These are phyloP conservation scores for Molanna angustata DNA, from an alignment of 2,888 invertebrate species.

Conservation along the genomic window DNA sequence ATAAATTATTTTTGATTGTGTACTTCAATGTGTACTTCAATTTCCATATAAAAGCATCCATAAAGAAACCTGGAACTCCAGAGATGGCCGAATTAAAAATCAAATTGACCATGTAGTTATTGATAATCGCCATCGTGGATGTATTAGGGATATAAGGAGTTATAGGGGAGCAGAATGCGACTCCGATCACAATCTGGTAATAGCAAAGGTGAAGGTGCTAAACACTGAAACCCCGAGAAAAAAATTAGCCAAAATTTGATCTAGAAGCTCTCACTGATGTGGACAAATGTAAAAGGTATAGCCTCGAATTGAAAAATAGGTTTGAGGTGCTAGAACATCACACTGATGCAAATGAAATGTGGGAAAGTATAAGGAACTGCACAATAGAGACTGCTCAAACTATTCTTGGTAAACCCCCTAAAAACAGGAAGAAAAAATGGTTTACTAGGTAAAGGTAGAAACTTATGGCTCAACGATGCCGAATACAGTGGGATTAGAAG, in stretches of 20 bases:
- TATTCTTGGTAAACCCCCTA: too few relatives aligned
- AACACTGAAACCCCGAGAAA: neutral
- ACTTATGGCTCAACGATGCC: too few relatives aligned
- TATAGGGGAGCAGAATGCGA: constrained; percentile 1
- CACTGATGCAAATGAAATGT: neutral
- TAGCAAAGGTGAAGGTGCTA: neutral
- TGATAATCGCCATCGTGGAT: constrained; percentile 3
- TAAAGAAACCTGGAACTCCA: constrained; percentile 10
- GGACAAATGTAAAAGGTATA: neutral
- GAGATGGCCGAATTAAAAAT: neutral
- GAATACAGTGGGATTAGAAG: too few relatives aligned
- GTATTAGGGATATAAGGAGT: neutral
- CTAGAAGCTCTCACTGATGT: neutral
- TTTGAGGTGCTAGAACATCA: neutral
- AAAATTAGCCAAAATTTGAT: neutral
- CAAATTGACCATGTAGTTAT: constrained; percentile 1
- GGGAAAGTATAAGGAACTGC: neutral
- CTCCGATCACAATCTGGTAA: neutral
- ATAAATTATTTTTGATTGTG: too few relatives aligned
- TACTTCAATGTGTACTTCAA: too few relatives aligned
- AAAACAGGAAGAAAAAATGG: too few relatives aligned
- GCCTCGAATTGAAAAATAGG: neutral
- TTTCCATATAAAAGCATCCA: constrained; percentile 4
- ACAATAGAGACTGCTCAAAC: neutral
- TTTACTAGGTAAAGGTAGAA: too few relatives aligned